Evolutionary conservation across 2,888 invertebrate genomes (phyloP), one percentile per base, ranked within the genome.

Genomic region (Temnothorax unifasciatus): DNA sequence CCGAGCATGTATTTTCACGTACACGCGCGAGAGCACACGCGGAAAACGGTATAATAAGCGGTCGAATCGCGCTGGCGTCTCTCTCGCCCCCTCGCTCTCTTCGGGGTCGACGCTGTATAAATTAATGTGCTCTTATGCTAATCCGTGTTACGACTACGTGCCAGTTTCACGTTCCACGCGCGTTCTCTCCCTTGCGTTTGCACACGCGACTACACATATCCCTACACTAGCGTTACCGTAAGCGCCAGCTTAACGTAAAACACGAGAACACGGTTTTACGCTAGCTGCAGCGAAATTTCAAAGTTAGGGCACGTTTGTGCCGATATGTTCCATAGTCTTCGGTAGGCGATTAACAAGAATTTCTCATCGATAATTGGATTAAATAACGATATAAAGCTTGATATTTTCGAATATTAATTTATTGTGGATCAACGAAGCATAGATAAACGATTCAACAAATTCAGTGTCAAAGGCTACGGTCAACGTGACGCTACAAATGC

Each of bases 101-200:
- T 81, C 34, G 54, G 66, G 66, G 74, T n/a, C 50, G 66, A 64
- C 68, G 74, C 85, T 87, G 84, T 88, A 86, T 85, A 86, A 88
- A 90, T 89, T 89, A 90, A 89, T 90, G 87, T 71, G 83, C 86
- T 89, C 82, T 86, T 86, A 89, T 89, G 88, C 86, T 88, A 89
- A 90, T 89, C 84, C 64, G 75, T 69, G 81, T 85, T 81, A 68
- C 68, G 86, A 77, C 83, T 82, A 86, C 74, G 84, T 75, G 44
- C 71, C 54, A 64, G 61, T 59, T 44, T 61, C 50, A n/a, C 34
- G 64, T 64, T 64, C 64, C 25, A 25, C 18, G 68, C 52, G 52
- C 52, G 34, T 41, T 68, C 38, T 54, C 47, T 57, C 38, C 18
- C 71, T 81, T 41, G 41, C 69, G 69, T 79, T 69, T 79, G 71